Evolutionary conservation across 64 coral and sea anemone species (phyloP).

Genomic region (Porites australiensis): DNA sequence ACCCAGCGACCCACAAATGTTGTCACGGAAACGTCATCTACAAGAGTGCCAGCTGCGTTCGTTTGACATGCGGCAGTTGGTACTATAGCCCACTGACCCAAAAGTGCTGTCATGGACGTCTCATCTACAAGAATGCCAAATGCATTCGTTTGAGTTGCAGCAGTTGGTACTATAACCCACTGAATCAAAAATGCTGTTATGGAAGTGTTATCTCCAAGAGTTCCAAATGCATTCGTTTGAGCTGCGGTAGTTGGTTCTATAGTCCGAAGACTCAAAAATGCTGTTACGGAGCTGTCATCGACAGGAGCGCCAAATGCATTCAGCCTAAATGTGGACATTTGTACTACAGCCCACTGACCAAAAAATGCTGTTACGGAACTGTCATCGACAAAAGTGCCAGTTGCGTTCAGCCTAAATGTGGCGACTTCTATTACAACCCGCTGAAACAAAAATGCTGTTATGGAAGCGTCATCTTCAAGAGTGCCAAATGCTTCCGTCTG

Average conservation of each 20-base stretch:
- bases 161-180: neutral
- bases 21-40: neutral
- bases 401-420: neutral
- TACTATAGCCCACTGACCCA: conserved; percentile 28
- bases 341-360: conserved; percentile 7
- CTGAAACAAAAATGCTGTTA: neutral
- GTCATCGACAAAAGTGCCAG: neutral
- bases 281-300: neutral
- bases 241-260: neutral
- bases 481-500: no score
- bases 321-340: neutral
- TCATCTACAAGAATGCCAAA: neutral
- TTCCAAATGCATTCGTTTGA: no score
- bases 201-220: neutral
- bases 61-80: neutral
- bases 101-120: neutral
- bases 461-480: no score
- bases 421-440: neutral
- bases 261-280: conserved; percentile 21
- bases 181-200: conserved; percentile 8
- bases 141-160: neutral
- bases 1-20: neutral
- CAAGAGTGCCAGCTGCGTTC: no score
- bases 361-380: conserved; percentile 6
- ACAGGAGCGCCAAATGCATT: neutral